Evolutionary conservation across 2,797 vertebrate species (phyloP).

Genomic region (Sebastes diaconus): DNA sequence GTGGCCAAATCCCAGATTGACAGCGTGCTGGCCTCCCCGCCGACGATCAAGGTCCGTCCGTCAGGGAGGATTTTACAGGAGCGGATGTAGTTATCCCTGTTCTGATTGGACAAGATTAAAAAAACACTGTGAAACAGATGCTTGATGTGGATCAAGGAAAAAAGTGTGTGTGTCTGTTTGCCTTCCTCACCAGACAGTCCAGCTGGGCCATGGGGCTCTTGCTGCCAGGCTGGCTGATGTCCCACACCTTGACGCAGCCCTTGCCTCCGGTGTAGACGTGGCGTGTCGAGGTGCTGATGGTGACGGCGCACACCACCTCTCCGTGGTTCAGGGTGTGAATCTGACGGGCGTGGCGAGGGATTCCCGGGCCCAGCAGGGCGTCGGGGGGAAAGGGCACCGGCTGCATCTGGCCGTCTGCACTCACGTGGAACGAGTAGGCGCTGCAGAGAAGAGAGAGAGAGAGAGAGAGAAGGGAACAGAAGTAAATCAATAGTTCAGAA

Average conservation of each 20-base stretch:
- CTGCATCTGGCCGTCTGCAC: conserved; percentile 91
- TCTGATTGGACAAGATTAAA: conserved; percentile 58
- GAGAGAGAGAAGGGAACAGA: neutral
- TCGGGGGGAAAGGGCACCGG: conserved; percentile 90
- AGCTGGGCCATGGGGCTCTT: conserved; percentile 82
- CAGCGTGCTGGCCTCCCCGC: conserved; percentile 80
- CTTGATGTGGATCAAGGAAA: neutral
- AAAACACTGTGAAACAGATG: neutral
- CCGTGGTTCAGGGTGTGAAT: conserved; percentile 89
- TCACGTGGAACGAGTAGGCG: conserved; percentile 92
- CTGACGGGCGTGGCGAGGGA: conserved; percentile 89
- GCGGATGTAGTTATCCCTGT: conserved; percentile 83
- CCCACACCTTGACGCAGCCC: conserved; percentile 78
- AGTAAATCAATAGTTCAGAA: conserved; percentile 9
- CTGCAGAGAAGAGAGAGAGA: conserved; percentile 58
- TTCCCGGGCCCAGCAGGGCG: conserved; percentile 88
- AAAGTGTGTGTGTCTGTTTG: neutral
- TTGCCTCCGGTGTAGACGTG: conserved; percentile 81
- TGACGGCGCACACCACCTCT: conserved; percentile 89
- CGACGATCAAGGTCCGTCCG: conserved; percentile 77
- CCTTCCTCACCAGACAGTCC: conserved; percentile 75
- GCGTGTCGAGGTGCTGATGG: conserved; percentile 88
- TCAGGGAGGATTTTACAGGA: conserved; percentile 81
- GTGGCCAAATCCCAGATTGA: conserved; percentile 82
- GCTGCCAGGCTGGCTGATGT: conserved; percentile 79